A percentile compares a stretch with the other conserved stretches of the same genome.
phyloP scores from a whole-genome alignment of 2,888 invertebrate genomes.

The Lamproptera curius region DNA sequence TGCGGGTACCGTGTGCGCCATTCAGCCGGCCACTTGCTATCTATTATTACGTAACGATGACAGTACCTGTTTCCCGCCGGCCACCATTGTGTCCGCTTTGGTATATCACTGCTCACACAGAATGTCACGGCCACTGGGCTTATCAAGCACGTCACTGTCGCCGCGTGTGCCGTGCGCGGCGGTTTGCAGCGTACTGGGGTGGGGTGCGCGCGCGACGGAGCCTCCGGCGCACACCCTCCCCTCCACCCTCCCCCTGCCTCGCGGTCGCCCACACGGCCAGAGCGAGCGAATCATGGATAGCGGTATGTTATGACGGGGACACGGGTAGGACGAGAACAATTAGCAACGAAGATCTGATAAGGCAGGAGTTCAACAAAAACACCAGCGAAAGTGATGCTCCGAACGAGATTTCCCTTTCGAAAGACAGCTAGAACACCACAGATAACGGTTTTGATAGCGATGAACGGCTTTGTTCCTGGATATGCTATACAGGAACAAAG shows the following conservation, averaged over 20 bases:
- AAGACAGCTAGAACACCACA: no score
- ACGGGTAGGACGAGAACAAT: no score
- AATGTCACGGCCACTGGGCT: constrained; percentile 52
- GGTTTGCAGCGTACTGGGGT: constrained; percentile 67
- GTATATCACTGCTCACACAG: constrained; percentile 49
- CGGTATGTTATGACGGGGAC: background rate
- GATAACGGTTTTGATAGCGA: no score
- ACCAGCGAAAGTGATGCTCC: no score
- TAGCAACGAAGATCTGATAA: no score
- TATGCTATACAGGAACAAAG: no score
- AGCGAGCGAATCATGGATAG: constrained; percentile 44
- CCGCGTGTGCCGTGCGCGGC: constrained; percentile 75
- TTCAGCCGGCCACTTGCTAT: background rate
- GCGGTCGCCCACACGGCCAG: background rate
- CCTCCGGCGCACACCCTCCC: constrained; percentile 25
- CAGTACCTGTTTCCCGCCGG: constrained; percentile 76
- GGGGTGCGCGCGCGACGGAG: constrained; percentile 28
- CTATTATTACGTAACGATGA: constrained; percentile 30
- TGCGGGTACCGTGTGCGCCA: background rate
- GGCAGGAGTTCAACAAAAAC: no score
- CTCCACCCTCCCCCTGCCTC: constrained; percentile 35
- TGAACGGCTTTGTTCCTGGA: no score
- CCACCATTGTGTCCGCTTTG: constrained; percentile 64
- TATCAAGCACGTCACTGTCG: constrained; percentile 46
- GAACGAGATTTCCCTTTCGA: no score